Conservation (phyloP, 1,140 invertebrate genomes). For the Cyclargus thomasi region DNA sequence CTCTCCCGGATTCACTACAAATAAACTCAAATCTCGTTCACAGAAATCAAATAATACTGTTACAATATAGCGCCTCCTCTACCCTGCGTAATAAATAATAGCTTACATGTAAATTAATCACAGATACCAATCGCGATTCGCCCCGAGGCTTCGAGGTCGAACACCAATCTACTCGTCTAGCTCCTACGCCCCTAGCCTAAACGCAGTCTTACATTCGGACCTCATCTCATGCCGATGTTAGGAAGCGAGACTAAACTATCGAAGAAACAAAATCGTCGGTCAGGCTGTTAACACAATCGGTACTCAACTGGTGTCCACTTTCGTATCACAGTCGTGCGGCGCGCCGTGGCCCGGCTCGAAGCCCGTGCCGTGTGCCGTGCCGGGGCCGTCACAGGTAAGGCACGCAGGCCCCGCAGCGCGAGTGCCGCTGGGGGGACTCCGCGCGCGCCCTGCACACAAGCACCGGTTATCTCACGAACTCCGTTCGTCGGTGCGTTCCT, state of each 20-base stretch:
- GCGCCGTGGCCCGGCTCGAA: conserved; percentile 30
- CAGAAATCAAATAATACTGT: conserved; percentile 10
- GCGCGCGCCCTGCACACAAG: conserved; percentile 66
- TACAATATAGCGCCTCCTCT: background rate
- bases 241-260: conserved; percentile 40
- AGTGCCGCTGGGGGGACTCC: conserved; percentile 51
- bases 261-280: conserved; percentile 25
- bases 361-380: conserved; percentile 20
- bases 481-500: conserved; percentile 69
- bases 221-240: conserved; percentile 42
- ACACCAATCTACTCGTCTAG: conserved; percentile 24
- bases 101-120: conserved; percentile 62
- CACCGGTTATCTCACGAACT: conserved; percentile 67
- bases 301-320: conserved; percentile 54
- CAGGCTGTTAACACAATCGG: conserved; percentile 41
- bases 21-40: background rate
- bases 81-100: conserved; percentile 46
- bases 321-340: conserved; percentile 63
- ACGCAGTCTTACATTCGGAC: conserved; percentile 51
- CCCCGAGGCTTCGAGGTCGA: conserved; percentile 31
- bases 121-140: conserved; percentile 63
- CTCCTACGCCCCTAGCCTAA: conserved; percentile 47
- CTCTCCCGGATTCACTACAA: background rate
- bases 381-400: conserved; percentile 61
- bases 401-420: conserved; percentile 65